phyloP scores from a whole-genome alignment of 1,140 invertebrate genomes.

The Trissolcus basalis region DNA sequence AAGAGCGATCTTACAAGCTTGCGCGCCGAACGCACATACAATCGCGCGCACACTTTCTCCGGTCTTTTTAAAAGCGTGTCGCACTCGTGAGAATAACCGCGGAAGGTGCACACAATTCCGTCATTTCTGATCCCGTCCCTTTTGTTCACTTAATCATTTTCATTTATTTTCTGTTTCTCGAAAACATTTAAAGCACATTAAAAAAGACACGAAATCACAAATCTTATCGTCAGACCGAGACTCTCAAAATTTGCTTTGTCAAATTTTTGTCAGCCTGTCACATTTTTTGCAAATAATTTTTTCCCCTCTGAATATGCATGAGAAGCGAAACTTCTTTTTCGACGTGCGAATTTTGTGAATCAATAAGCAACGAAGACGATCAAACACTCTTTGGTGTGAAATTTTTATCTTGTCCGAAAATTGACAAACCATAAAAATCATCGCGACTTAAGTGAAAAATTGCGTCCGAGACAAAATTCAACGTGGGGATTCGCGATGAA shows the following conservation, averaged over 20 bases:
- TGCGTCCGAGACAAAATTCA: background rate
- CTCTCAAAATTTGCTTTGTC: no score
- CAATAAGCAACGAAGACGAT: constrained; percentile 15
- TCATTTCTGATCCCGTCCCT: constrained; percentile 27
- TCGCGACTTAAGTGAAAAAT: background rate
- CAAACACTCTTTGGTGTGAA: background rate
- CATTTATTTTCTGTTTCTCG: no score
- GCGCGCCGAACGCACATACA: constrained; percentile 27
- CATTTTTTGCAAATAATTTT: background rate
- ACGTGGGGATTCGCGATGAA: constrained; percentile 5
- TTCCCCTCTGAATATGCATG: background rate
- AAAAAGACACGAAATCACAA: no score
- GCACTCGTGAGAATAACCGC: constrained; percentile 54
- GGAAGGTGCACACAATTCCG: constrained; percentile 20
- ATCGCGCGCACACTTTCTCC: constrained; percentile 50
- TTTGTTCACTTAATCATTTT: constrained; percentile 8
- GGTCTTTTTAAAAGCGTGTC: constrained; percentile 57
- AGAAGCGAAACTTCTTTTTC: constrained; percentile 4
- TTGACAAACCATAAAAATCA: constrained; percentile 2
- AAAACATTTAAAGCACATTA: no score
- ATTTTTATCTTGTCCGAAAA: constrained; percentile 6
- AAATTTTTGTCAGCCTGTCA: background rate
- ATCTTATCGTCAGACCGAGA: no score
- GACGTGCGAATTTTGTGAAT: constrained; percentile 22
- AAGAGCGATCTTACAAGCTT: constrained; percentile 47